Evolutionary conservation across 30 jellyfish, hydroid and myxozoan genomes (phyloP).

Genomic region (Aurelia coerulea): DNA sequence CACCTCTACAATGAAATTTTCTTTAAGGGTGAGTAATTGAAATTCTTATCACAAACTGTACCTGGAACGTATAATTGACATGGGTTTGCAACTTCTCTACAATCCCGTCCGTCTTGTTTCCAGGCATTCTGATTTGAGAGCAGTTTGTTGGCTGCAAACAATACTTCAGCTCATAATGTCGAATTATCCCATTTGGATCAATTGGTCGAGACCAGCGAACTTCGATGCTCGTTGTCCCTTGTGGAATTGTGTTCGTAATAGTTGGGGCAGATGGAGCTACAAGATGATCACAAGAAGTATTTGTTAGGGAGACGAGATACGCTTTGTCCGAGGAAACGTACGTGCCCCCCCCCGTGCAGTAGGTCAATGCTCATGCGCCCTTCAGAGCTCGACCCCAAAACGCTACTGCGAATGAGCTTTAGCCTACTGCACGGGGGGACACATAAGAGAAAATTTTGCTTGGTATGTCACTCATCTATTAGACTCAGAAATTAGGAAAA

Average conservation of each 20-base stretch:
- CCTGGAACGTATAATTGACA: slow-evolving; percentile 62
- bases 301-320: too few relatives aligned
- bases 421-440: too few relatives aligned
- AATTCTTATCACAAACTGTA: not conserved
- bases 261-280: slow-evolving; percentile 68
- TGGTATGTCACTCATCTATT: too few relatives aligned
- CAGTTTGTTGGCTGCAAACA: slow-evolving; percentile 23
- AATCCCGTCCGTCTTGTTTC: slow-evolving; percentile 2
- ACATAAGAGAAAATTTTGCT: too few relatives aligned
- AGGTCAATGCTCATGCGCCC: too few relatives aligned
- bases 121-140: slow-evolving; percentile 6
- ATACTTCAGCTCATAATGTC: slow-evolving; percentile 31
- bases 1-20: too few relatives aligned
- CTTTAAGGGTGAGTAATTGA: too few relatives aligned
- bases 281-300: not conserved
- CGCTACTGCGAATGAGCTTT: too few relatives aligned
- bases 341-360: too few relatives aligned
- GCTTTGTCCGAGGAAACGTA: too few relatives aligned
- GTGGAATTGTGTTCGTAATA: slow-evolving; percentile 6
- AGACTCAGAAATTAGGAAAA: too few relatives aligned
- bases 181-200: slow-evolving; percentile 58
- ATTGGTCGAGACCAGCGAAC: slow-evolving; percentile 63
- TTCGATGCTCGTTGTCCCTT: slow-evolving; percentile 24
- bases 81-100: slow-evolving; percentile 22
- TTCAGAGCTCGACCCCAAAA: too few relatives aligned